These are phyloP conservation scores for Elgaria multicarinata DNA, from an alignment of 2,113 vertebrate genomes.

Conservation along the genomic window DNA sequence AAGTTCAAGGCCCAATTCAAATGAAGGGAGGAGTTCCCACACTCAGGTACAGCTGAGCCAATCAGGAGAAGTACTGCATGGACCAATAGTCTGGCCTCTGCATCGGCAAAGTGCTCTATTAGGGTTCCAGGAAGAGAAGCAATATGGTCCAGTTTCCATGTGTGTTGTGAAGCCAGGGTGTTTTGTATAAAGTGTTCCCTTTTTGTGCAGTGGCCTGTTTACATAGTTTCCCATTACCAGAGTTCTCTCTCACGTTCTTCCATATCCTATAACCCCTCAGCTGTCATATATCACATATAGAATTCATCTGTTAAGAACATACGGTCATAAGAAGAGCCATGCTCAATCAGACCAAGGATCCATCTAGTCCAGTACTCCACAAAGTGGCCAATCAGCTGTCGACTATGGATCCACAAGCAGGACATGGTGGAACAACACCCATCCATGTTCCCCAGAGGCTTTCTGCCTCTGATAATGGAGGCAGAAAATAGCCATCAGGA, in stretches of 20 bases:
- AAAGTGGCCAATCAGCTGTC: too few species aligned
- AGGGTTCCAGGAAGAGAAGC: neutral
- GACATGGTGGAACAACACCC: too few species aligned
- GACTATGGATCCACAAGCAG: too few species aligned
- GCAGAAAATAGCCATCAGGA: too few species aligned
- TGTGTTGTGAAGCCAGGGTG: too few species aligned
- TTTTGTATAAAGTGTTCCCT: neutral
- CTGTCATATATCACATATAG: neutral
- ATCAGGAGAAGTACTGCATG: neutral
- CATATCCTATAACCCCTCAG: neutral
- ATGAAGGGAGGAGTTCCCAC: neutral
- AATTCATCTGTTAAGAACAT: neutral
- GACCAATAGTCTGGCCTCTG: neutral
- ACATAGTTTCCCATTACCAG: neutral
- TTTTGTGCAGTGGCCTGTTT: neutral
- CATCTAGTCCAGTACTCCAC: too few species aligned
- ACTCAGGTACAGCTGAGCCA: neutral
- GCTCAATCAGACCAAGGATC: too few species aligned
- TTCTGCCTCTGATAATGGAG: too few species aligned
- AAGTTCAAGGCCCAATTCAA: neutral
- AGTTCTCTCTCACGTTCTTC: neutral
- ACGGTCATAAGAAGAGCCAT: too few species aligned
- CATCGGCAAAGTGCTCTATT: neutral
- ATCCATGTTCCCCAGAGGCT: too few species aligned
- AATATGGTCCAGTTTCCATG: too few species aligned